These are phyloP conservation scores for Menidia beryllina DNA, from an alignment of 2,113 vertebrate species.

Conservation along the genomic window DNA sequence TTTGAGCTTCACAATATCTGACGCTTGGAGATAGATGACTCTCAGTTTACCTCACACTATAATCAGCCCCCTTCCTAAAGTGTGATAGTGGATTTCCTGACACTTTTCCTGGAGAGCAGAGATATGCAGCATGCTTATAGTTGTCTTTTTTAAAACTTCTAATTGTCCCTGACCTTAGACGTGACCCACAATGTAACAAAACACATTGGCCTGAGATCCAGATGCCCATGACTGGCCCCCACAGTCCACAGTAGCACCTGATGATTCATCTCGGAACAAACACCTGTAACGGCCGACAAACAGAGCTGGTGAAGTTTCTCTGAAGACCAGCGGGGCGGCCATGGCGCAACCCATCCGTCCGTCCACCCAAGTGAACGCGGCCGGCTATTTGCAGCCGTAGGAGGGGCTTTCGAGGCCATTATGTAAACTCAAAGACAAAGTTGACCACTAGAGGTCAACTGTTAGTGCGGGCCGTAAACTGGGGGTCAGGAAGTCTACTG, in stretches of 20 bases:
- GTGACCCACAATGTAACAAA: constrained; percentile 41
- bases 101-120: constrained; percentile 20
- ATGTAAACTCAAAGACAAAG: constrained; percentile 28
- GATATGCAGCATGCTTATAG: constrained; percentile 25
- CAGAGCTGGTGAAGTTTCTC: neutral
- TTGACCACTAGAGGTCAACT: constrained; percentile 3
- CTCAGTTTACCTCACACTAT: neutral
- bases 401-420: constrained; percentile 32
- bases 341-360: constrained; percentile 37
- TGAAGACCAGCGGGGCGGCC: constrained; percentile 9
- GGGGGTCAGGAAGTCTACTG: constrained; percentile 6
- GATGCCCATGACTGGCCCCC: constrained; percentile 48
- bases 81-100: neutral
- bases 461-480: constrained; percentile 22
- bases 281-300: constrained; percentile 34
- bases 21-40: neutral
- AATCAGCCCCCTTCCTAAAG: neutral
- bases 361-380: constrained; percentile 42
- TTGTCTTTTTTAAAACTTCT: constrained; percentile 50
- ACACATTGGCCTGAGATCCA: constrained; percentile 35
- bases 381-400: constrained; percentile 66
- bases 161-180: constrained; percentile 24
- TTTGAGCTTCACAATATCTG: neutral
- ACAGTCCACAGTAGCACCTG: constrained; percentile 23
- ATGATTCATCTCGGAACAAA: constrained; percentile 44